Conservation (phyloP, 2,113 vertebrate genomes). For the Polyodon spathula region DNA sequence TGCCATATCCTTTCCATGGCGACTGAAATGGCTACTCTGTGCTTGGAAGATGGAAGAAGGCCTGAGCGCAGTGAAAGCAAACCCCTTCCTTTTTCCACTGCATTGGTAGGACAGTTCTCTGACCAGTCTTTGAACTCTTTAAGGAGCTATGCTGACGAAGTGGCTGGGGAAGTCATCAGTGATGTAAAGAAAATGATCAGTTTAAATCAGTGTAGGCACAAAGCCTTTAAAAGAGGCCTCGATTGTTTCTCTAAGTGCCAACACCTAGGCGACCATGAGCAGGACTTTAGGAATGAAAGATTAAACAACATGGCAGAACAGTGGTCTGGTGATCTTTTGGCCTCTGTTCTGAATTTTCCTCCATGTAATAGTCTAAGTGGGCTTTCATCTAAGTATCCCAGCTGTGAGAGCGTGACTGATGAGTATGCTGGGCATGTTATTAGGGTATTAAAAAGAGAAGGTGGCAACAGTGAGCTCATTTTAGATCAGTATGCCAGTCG, state of each 20-base stretch:
- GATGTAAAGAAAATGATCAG: constrained; percentile 77
- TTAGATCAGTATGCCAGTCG: constrained; percentile 88
- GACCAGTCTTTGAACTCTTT: constrained; percentile 62
- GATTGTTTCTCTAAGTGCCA: constrained; percentile 38
- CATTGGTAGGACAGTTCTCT: constrained; percentile 47
- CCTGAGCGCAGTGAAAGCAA: constrained; percentile 29
- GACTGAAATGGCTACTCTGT: constrained; percentile 79
- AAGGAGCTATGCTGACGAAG: constrained; percentile 74
- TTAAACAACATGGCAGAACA: constrained; percentile 34
- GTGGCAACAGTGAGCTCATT: constrained; percentile 71
- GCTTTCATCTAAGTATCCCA: constrained; percentile 78
- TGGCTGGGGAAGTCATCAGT: constrained; percentile 77
- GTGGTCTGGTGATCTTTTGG: constrained; percentile 43
- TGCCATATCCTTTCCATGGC: constrained; percentile 81
- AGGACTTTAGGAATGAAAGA: constrained; percentile 25
- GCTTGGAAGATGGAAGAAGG: constrained; percentile 45
- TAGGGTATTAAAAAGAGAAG: constrained; percentile 77
- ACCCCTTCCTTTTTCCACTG: constrained; percentile 39
- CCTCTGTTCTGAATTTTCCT: constrained; percentile 45
- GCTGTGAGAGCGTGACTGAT: constrained; percentile 89
- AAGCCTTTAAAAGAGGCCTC: constrained; percentile 41
- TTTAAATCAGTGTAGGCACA: constrained; percentile 53
- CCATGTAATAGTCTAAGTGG: constrained; percentile 42
- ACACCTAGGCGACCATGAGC: constrained; percentile 28
- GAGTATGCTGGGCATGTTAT: constrained; percentile 86